phyloP scores from a whole-genome alignment of 64 coral and sea anemone genomes.

The Acropora yongei region DNA sequence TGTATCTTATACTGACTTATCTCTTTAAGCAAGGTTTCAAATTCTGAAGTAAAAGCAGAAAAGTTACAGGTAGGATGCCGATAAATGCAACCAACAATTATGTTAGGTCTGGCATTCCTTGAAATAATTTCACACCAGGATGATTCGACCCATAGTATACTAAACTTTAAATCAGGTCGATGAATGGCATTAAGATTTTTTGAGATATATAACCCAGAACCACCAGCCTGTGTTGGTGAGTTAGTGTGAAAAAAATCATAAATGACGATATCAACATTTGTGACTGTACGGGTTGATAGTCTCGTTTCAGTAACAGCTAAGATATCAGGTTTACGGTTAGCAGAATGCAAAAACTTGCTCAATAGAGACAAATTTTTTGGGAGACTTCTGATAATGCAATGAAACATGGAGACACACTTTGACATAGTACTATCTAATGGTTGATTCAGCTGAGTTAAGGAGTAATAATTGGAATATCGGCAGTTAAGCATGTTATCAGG shows the following conservation, averaged over 20 bases:
- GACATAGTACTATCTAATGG: background rate
- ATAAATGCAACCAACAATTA: background rate
- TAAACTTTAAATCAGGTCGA: constrained; percentile 19
- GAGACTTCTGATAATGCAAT: constrained; percentile 24
- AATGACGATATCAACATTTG: too few species aligned
- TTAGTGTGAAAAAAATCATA: background rate
- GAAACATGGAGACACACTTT: constrained; percentile 26
- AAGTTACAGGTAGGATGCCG: constrained; percentile 15
- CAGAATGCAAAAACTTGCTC: constrained; percentile 6
- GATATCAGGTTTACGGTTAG: constrained; percentile 1
- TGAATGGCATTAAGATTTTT: constrained; percentile 7
- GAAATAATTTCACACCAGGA: constrained; percentile 6
- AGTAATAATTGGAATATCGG: background rate
- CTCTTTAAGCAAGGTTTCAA: constrained; percentile 2
- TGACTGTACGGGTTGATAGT: background rate
- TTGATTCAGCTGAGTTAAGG: constrained; percentile 21
- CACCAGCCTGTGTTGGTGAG: constrained; percentile 4
- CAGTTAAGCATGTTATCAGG: background rate
- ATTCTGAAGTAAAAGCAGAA: background rate
- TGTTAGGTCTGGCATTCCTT: too few species aligned
- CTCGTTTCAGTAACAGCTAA: constrained; percentile 16
- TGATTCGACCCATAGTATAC: background rate
- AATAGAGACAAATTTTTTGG: constrained; percentile 14
- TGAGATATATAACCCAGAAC: background rate
- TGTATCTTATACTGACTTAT: background rate